Evolutionary conservation across 2,113 vertebrate genomes (phyloP).

Genomic region (Podarcis muralis): DNA sequence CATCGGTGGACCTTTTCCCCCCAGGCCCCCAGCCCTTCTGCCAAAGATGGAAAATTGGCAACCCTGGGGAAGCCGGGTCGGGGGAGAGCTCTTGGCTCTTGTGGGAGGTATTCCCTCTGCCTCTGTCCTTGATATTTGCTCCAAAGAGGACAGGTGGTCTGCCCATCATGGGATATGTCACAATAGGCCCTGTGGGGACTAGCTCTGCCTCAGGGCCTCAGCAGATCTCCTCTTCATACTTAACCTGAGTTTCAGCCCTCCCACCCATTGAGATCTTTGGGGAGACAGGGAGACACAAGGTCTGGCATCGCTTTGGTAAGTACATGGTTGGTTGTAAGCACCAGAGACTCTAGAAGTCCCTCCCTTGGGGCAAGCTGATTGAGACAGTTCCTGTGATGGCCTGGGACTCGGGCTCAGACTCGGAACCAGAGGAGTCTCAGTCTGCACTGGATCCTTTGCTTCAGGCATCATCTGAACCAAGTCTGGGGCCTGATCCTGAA

Average conservation of each 20-base stretch:
- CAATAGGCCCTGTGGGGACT: background rate
- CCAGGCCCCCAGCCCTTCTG: background rate
- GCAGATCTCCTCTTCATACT: background rate
- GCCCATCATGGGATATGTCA: background rate
- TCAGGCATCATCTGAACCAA: too few relatives aligned
- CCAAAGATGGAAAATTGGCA: slow-evolving; percentile 27
- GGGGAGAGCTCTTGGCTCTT: background rate
- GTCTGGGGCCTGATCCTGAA: too few relatives aligned
- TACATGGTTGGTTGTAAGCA: too few relatives aligned
- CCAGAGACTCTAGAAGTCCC: background rate
- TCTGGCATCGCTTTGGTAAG: background rate
- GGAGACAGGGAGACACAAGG: too few relatives aligned
- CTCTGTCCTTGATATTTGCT: background rate
- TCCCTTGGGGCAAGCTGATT: too few relatives aligned
- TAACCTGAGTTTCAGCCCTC: too few relatives aligned
- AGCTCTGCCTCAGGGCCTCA: background rate
- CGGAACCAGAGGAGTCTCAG: too few relatives aligned
- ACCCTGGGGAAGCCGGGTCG: background rate
- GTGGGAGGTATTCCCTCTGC: background rate
- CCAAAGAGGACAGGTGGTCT: background rate
- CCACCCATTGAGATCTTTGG: background rate
- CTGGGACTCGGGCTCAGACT: too few relatives aligned
- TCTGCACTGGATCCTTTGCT: too few relatives aligned
- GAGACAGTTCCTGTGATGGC: background rate
- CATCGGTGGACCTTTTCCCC: background rate